Percentiles rank a stretch among this genome's conserved stretches.
Conservation (phyloP, 2,797 vertebrate genomes). For the Acanthis flammea region DNA sequence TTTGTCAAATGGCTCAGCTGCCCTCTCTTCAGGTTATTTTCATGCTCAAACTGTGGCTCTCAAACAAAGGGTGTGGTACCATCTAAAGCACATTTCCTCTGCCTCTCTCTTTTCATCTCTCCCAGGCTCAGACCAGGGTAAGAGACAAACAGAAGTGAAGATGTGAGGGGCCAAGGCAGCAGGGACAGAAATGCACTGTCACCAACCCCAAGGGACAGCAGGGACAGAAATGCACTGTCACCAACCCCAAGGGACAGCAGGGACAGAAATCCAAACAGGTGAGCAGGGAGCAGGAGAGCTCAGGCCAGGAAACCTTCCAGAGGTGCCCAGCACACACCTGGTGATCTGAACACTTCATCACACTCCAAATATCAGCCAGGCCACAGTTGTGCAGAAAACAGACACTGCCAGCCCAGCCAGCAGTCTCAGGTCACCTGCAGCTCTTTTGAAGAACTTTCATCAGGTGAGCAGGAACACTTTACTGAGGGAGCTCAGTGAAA, state of each 20-base stretch:
- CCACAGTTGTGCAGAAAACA: background rate
- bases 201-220: background rate
- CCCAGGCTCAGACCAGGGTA: background rate
- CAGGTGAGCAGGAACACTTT: background rate
- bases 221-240: too few relatives aligned
- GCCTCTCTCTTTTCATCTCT: background rate
- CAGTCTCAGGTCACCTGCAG: background rate
- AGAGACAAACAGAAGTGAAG: background rate
- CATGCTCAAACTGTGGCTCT: background rate
- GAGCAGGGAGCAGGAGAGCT: background rate
- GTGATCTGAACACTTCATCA: background rate
- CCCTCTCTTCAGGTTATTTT: slow-evolving; percentile 24
- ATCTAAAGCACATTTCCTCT: background rate
- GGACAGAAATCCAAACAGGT: background rate
- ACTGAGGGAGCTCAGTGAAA: background rate
- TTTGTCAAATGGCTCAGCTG: slow-evolving; percentile 28
- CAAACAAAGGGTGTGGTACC: background rate
- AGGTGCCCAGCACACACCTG: background rate
- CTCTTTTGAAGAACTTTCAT: background rate
- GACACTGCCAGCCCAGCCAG: background rate
- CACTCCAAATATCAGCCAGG: background rate
- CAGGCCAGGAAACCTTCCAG: background rate
- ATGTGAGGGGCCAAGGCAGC: background rate
- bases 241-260: background rate
- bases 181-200: background rate